phyloP scores from a whole-genome alignment of 2,797 vertebrate species.

The Lepilemur ruficaudatus region DNA sequence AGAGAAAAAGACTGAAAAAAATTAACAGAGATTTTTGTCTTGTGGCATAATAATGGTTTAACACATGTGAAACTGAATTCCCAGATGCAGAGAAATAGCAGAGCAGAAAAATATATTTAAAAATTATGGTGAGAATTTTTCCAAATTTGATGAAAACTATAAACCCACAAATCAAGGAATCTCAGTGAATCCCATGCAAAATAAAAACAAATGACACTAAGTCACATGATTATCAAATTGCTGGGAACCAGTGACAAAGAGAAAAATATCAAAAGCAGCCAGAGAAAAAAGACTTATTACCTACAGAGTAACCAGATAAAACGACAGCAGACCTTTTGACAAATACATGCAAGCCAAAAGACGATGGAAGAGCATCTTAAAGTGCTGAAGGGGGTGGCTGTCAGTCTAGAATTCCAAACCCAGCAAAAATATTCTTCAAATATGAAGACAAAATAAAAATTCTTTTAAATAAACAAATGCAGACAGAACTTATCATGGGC shows the following conservation, averaged over 20 bases:
- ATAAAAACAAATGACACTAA: not conserved
- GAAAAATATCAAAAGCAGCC: not conserved
- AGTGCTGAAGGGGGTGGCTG: not conserved
- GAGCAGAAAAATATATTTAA: not conserved
- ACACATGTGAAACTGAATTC: not conserved
- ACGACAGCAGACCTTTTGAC: not conserved
- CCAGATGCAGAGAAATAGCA: not conserved
- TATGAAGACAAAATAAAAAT: not conserved
- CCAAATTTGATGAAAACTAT: not conserved
- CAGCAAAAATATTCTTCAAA: not conserved
- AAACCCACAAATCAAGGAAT: not conserved
- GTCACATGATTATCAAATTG: not conserved
- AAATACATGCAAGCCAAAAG: not conserved
- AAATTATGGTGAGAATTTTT: not conserved
- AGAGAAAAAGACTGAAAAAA: not conserved
- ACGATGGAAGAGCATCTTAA: not conserved
- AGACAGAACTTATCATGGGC: not conserved
- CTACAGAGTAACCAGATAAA: not conserved
- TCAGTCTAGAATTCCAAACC: not conserved
- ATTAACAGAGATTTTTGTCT: not conserved
- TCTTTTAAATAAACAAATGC: not conserved
- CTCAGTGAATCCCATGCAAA: not conserved
- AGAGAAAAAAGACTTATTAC: not conserved
- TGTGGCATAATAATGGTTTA: not conserved
- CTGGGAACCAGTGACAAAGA: not conserved